A percentile compares a stretch with the other conserved stretches of the same genome.
These are phyloP conservation scores for Virgularia gustaviana DNA, from an alignment of 92 coral and sea anemone species.

Conservation along the genomic window DNA sequence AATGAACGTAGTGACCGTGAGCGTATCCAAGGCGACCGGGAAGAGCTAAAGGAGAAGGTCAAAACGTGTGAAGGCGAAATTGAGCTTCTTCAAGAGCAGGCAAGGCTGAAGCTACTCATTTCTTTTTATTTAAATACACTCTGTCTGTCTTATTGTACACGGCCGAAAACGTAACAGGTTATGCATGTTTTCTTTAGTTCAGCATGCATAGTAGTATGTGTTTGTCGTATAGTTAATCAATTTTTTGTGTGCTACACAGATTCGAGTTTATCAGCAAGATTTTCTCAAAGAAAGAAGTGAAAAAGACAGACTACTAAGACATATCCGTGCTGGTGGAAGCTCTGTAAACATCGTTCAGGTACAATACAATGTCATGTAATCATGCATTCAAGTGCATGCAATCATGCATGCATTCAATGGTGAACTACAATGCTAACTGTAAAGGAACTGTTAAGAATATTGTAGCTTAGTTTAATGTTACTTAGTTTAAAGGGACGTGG, in stretches of 20 bases:
- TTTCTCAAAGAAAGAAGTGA: conserved; percentile 77
- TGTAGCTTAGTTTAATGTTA: too few relatives aligned
- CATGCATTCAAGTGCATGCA: too few relatives aligned
- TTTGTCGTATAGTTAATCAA: background rate
- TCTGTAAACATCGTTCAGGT: too few relatives aligned
- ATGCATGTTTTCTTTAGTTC: conserved; percentile 15
- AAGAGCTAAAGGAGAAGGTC: conserved; percentile 56
- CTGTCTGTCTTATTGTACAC: too few relatives aligned
- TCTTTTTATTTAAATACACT: background rate
- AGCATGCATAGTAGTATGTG: conserved; percentile 10
- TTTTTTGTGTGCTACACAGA: conserved; percentile 24
- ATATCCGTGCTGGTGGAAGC: too few relatives aligned
- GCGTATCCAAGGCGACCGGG: conserved; percentile 81
- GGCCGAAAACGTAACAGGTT: conserved; percentile 1
- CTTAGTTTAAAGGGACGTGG: too few relatives aligned
- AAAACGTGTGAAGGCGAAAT: conserved; percentile 64
- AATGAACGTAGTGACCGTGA: conserved; percentile 87
- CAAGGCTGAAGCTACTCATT: conserved; percentile 18
- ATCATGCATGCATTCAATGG: too few relatives aligned
- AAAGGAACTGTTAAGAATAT: too few relatives aligned
- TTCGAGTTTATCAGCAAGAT: conserved; percentile 69
- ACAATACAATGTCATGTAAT: too few relatives aligned
- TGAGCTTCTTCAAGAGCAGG: conserved; percentile 70
- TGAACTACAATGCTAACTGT: too few relatives aligned
- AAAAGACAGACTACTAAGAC: conserved; percentile 72